Evolutionary conservation across 2,797 vertebrate species (phyloP), one percentile per base, ranked within the genome.

Genomic region (Octomys mimax): DNA sequence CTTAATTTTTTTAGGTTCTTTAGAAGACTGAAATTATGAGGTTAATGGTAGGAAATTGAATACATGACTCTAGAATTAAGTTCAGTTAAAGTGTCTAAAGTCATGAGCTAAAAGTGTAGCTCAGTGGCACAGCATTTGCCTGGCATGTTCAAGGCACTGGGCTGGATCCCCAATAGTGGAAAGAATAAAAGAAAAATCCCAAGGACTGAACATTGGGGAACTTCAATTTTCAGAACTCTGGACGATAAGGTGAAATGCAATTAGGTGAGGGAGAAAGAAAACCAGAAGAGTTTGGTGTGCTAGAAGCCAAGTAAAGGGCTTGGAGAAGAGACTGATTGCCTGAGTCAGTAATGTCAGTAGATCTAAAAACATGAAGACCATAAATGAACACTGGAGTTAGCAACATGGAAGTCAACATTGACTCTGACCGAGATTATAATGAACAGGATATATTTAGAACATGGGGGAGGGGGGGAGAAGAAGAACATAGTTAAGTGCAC

Each of bases 11-110:
- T 79, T 81, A 77, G 21, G 18, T 83, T 66, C 28, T 92, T 84
- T 84, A 85, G 61, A 61, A 81, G 26, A 57, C 22, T 81, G 31
- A 91, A 89, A 86, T 92, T 85, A 21, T n/a, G 26, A 89, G 24
- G 11, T 28, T 87, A 52, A 59, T 26, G n/a, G n/a, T 59, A 68
- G 33, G 21, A 57, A 95, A 21, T 46, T 87, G 31, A 57, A 36
- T 71, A 42, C 77, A 42, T 49, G 68, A 89, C 33, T 78, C 46
- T 81, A 70, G 68, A 62, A 16, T 90, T 94, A n/a, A 88, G 21
- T 11, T 85, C 39, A 89, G 62, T 83, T 39, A 70, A 83, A 22
- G 16, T 73, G 54, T 86, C 61, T 64, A 14, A 95, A 92, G 86
- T n/a, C 5, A 49, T n/a, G 78, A 33, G 49, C 33, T 57, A 33